Evolutionary conservation across 2,113 vertebrate species (phyloP), one percentile per base, ranked within the genome.

Genomic region (Gracilinanus agilis): DNA sequence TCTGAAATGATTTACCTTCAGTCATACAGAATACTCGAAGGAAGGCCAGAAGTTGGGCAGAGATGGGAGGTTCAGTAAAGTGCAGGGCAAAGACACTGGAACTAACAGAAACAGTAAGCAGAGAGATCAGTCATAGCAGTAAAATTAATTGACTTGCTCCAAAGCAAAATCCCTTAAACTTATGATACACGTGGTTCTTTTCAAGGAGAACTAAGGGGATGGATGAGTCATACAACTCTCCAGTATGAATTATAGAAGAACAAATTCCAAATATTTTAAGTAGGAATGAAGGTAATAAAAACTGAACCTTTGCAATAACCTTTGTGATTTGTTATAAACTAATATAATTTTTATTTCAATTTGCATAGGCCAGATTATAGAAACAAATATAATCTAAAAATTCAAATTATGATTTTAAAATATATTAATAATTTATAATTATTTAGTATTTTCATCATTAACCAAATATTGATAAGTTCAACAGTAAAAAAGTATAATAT

Each of bases 21-120:
- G 98, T 99, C 99, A 99, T 99, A 98, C 99, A 99, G 98, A 99
- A 99, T 9, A 99, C 99, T 61, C 99, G 98, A 56, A 99, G 99
- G 96, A 99, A 99, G 97, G 99, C 99, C 95, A 99, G 98, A 49
- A 99, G 99, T 97, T 99, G 99, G 90, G 99, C 99, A 40, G 99
- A 99, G 94, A 99, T 99, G 21, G 99, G 99, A 0, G 99, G 99
- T 95, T 99, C 99, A 7, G 98, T 99, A 90, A 99, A 98, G 95
- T 99, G 99, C 96, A 99, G 97, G 8, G 99, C 99, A 95, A 99
- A 99, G 88, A 99, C 98, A 92, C 99, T 99, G 90, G 99, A 99
- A 95, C 99, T 99, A 98, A 94, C 56, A 95, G 95, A 93, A 98
- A 93, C 89, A 92, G 89, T 2, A 93, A 67, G 67, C 90, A 55